Conservation (phyloP, 2,113 vertebrate species). For the Carassius auratus region DNA sequence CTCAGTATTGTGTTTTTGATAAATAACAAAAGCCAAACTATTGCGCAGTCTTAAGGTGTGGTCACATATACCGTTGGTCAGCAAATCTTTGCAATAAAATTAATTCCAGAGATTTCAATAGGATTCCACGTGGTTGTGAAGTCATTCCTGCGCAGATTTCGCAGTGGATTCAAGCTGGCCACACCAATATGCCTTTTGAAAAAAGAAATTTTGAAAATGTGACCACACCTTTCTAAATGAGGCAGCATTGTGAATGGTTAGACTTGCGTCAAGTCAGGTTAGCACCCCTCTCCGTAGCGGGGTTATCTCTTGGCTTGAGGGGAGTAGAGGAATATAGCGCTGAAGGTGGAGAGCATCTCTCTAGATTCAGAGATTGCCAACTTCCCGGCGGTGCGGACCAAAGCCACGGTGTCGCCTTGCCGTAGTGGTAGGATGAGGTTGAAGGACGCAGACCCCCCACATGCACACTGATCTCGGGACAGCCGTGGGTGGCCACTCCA, state of each 20-base stretch:
- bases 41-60: background rate
- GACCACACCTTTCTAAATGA: background rate
- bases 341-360: slow-evolving; percentile 92
- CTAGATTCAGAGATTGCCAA: slow-evolving; percentile 85
- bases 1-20: background rate
- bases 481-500: slow-evolving; percentile 70
- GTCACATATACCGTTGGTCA: background rate
- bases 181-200: background rate
- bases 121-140: background rate
- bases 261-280: background rate
- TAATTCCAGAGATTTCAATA: background rate
- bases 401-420: slow-evolving; percentile 83
- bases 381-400: slow-evolving; percentile 86
- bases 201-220: background rate
- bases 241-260: slow-evolving; percentile 14
- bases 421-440: slow-evolving; percentile 88
- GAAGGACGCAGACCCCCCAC: slow-evolving; percentile 85
- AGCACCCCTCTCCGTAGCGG: slow-evolving; percentile 50
- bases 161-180: background rate
- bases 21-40: slow-evolving; percentile 37
- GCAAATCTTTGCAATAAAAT: background rate
- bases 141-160: background rate
- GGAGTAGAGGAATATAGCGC: slow-evolving; percentile 88
- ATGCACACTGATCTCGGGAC: slow-evolving; percentile 68
- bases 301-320: slow-evolving; percentile 82